Base-by-base conservation (phyloP, 2,113 vertebrate species). In the Calonectris borealis region DNA sequence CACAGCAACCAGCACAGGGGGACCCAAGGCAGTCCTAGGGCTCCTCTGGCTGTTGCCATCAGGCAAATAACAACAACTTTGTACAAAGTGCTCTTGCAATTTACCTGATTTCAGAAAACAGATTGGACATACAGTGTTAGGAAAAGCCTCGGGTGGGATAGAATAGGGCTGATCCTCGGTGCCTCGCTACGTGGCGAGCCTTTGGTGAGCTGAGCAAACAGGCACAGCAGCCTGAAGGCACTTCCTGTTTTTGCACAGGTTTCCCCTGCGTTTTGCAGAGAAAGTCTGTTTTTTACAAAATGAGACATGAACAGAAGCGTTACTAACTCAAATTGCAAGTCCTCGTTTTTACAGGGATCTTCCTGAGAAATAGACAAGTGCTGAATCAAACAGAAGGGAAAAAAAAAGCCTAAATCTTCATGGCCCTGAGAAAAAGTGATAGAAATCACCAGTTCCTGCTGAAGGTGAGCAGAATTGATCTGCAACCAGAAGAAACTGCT, bases 161-260 rank as follows among this genome's bases (percentile, higher is more conserved):
- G 48, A 78, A 66, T 2, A 70, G 2, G 9, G 46, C 49, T 77
- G 44, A 73, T 58, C 17, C 34, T 86, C 3, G 0, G 36, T 32
- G n/a, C 13, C 31, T 79, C 0, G 0, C 27, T 64, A 13, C 1
- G 2, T 32, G 17, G 42, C 1, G 5, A 62, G 38, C 21, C 36
- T 83, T 91, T 93, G 27, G 42, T 69, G 38, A 84, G 61, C 57
- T 85, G 69, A 94, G 48, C 64, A 95, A 95, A 78, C 38, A 86
- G 55, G 61, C 34, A 3, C 85, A 62, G 49, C 22, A 76, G 38
- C 73, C 89, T 85, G 71, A 94, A 97, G 73, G 66, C 61, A 85
- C 66, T 98, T 98, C 96, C 95, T 98, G 96, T 88, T 96, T 97
- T 94, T 80, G 64, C 77, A 65, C 64, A 61, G 21, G 29, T 88